Evolutionary conservation across 2,888 invertebrate species (phyloP).

Genomic region (Leucophora obtusa): DNA sequence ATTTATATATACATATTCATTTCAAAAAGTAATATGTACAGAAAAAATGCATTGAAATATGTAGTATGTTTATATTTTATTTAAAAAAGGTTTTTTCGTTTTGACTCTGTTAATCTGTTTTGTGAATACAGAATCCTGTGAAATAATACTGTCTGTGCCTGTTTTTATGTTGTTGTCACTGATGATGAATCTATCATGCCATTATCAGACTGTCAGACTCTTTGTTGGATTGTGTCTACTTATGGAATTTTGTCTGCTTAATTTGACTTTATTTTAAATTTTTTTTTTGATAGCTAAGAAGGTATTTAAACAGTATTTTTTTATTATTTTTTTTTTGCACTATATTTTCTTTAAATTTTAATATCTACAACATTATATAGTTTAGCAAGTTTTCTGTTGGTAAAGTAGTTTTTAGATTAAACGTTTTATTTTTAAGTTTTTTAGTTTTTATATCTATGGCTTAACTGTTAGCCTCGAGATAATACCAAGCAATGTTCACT

Average conservation of each 20-base stretch:
- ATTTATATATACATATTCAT: constrained; percentile 28
- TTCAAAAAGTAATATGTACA: background rate
- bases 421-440: constrained; percentile 10
- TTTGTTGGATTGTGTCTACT: constrained; percentile 35
- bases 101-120: constrained; percentile 8
- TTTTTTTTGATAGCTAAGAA: constrained; percentile 7
- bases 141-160: constrained; percentile 9
- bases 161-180: background rate
- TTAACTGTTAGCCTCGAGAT: constrained; percentile 39
- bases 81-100: constrained; percentile 4
- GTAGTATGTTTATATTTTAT: background rate
- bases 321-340: too few relatives aligned
- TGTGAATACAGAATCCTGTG: background rate
- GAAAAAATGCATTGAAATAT: constrained; percentile 1
- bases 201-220: constrained; percentile 13
- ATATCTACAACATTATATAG: too few relatives aligned
- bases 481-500: constrained; percentile 61
- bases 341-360: too few relatives aligned
- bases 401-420: background rate
- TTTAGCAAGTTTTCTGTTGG: background rate
- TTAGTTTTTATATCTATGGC: too few relatives aligned
- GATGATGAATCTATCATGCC: background rate
- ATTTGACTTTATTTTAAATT: constrained; percentile 35
- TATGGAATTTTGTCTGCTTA: constrained; percentile 51
- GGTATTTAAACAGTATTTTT: constrained; percentile 3